A percentile compares a stretch with the other conserved stretches of the same genome.
Conservation (phyloP, 2,888 invertebrate species). For the Abrostola tripartita region DNA sequence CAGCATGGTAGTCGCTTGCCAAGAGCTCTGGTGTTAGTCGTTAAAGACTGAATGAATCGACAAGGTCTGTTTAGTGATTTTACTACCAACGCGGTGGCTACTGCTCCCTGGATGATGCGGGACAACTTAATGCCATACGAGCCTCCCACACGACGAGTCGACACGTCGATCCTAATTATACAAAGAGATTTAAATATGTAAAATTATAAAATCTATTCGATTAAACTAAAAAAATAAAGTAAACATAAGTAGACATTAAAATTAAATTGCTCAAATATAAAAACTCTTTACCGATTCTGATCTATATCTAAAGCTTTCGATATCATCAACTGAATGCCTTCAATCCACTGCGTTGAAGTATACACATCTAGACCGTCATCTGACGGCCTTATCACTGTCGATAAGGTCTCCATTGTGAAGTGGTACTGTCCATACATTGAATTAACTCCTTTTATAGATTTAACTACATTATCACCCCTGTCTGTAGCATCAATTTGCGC, state of each 20-base stretch:
- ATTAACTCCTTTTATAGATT: conserved; percentile 84
- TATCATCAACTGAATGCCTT: conserved; percentile 85
- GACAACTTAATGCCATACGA: conserved; percentile 92
- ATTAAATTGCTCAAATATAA: not conserved
- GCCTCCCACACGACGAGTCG: conserved; percentile 71
- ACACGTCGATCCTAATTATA: conserved; percentile 89
- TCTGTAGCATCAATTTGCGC: conserved; percentile 58
- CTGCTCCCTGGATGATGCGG: conserved; percentile 85
- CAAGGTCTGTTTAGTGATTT: conserved; percentile 89
- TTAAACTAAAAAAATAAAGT: not conserved
- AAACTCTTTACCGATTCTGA: conserved; percentile 84
- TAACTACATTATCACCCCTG: conserved; percentile 72
- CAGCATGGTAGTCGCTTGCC: conserved; percentile 86
- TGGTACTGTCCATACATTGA: conserved; percentile 90
- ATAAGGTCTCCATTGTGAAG: conserved; percentile 91
- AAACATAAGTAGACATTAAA: not conserved
- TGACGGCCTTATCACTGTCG: conserved; percentile 88
- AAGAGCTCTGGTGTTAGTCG: conserved; percentile 88
- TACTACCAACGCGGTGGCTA: conserved; percentile 90
- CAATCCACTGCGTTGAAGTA: conserved; percentile 89
- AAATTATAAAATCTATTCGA: too few species aligned
- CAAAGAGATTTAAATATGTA: not conserved
- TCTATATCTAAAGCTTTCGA: conserved; percentile 87
- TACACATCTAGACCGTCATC: conserved; percentile 91
- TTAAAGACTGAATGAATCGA: conserved; percentile 89